These are phyloP conservation scores for Meloe dianella DNA, from an alignment of 2,888 invertebrate genomes.

Conservation along the genomic window DNA sequence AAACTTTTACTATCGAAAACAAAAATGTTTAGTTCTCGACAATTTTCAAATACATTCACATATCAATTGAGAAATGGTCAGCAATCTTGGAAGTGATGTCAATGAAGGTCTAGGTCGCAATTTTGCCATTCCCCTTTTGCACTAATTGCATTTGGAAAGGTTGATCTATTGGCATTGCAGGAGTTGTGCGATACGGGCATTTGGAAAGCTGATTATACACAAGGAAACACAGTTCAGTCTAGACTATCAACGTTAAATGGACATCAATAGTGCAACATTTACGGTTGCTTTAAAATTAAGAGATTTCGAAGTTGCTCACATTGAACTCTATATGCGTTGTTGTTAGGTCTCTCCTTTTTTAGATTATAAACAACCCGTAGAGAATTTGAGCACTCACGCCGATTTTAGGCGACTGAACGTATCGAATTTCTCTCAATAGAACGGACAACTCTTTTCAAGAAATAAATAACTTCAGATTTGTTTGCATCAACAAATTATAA, in stretches of 20 bases:
- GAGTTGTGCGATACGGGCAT: not conserved
- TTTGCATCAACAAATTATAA: too few relatives aligned
- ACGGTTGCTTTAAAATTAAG: too few relatives aligned
- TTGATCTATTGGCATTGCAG: not conserved
- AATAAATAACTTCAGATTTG: too few relatives aligned
- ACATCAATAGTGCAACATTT: not conserved
- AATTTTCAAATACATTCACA: conserved; percentile 12
- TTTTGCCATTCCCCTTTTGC: not conserved
- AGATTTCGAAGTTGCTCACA: too few relatives aligned
- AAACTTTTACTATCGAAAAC: not conserved
- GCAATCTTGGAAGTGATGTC: conserved; percentile 8
- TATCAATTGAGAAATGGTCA: conserved; percentile 37
- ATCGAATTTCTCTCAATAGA: too few relatives aligned
- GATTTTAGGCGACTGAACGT: too few relatives aligned
- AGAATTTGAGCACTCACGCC: too few relatives aligned
- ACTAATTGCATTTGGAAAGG: not conserved
- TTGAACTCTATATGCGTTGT: too few relatives aligned
- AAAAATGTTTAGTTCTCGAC: not conserved
- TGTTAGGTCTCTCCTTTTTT: too few relatives aligned
- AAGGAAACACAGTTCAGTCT: not conserved
- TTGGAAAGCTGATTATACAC: not conserved
- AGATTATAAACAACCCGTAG: too few relatives aligned
- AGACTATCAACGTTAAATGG: not conserved
- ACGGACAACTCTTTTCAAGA: too few relatives aligned
- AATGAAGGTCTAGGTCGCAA: conserved; percentile 4